Evolutionary conservation across 2,888 invertebrate species (phyloP).

Genomic region (Amorpha juglandis): DNA sequence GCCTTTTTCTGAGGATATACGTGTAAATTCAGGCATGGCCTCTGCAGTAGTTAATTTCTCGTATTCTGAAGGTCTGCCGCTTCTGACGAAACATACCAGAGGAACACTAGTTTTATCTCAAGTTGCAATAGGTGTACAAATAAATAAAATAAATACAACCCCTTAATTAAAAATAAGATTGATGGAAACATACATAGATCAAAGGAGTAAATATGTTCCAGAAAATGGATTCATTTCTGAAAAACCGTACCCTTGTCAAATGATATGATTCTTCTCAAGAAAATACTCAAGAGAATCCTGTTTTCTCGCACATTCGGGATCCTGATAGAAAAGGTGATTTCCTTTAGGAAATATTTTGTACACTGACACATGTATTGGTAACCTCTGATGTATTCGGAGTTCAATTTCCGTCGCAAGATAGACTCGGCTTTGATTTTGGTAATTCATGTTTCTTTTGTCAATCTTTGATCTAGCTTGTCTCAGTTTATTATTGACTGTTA

Average conservation of each 20-base stretch:
- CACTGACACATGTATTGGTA: conserved; percentile 17
- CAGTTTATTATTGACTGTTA: not conserved
- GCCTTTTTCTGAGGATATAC: no score
- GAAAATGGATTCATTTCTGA: not conserved
- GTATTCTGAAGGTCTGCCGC: no score
- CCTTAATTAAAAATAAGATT: no score
- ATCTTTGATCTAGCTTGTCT: not conserved
- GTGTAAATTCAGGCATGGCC: no score
- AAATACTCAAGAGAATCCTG: not conserved
- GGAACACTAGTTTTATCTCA: no score
- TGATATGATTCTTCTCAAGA: no score
- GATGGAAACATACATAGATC: no score
- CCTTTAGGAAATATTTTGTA: conserved; percentile 27
- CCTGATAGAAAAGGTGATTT: conserved; percentile 24
- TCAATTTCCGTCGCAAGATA: conserved; percentile 27
- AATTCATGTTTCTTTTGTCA: conserved; percentile 10
- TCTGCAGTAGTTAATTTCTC: no score
- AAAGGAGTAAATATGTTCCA: not conserved
- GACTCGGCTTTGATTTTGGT: not conserved
- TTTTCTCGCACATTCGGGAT: not conserved
- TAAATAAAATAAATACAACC: no score
- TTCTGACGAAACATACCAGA: no score
- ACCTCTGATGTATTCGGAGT: conserved; percentile 20
- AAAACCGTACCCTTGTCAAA: not conserved
- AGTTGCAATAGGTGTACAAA: no score